These are phyloP conservation scores for Pseudorectes ferrugineus DNA, from an alignment of 2,113 vertebrate genomes.

Conservation along the genomic window DNA sequence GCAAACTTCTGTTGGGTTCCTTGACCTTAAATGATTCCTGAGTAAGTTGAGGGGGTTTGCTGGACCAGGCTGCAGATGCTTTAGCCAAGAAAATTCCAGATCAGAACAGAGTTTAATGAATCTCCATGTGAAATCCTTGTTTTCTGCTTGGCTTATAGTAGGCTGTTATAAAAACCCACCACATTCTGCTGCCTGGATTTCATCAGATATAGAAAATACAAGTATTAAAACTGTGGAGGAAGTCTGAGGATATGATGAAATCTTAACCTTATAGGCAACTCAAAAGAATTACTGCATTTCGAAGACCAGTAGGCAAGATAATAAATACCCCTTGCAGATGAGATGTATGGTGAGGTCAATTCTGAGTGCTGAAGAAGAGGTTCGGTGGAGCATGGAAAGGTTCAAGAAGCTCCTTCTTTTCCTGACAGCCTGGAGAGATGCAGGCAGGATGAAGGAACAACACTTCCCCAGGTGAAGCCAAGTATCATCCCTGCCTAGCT, in stretches of 20 bases:
- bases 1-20: neutral
- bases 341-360: neutral
- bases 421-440: neutral
- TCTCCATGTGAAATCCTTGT: constrained; percentile 12
- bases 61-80: neutral
- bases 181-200: neutral
- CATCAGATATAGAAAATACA: neutral
- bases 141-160: neutral
- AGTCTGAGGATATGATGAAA: neutral
- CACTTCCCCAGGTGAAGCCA: neutral
- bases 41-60: constrained; percentile 23
- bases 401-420: neutral
- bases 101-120: constrained; percentile 25
- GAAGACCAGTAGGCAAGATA: neutral
- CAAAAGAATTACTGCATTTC: neutral
- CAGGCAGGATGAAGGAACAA: neutral
- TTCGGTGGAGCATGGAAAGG: neutral
- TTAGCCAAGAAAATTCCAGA: constrained; percentile 46
- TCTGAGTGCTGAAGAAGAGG: neutral
- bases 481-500: neutral
- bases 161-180: neutral
- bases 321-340: neutral
- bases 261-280: neutral
- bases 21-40: constrained; percentile 56
- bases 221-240: neutral